Evolutionary conservation across 2,888 invertebrate species (phyloP).

Genomic region (Lucinisca nassula): DNA sequence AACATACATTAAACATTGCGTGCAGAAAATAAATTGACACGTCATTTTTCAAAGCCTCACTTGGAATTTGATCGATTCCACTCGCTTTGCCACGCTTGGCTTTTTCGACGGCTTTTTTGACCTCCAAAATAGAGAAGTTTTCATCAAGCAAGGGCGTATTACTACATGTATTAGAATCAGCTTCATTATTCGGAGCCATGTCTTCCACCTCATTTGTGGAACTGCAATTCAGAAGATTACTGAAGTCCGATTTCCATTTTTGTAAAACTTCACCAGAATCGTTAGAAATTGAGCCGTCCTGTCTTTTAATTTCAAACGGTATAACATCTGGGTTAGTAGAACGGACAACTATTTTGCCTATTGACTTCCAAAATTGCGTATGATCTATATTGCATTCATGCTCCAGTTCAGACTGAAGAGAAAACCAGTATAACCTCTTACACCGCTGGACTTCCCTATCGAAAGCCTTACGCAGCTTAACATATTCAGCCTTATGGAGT

Average conservation of each 20-base stretch:
- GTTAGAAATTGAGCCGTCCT: background rate
- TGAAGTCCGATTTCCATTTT: background rate
- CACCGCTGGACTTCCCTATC: conserved; percentile 32
- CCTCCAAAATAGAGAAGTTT: conserved; percentile 11
- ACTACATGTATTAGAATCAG: no score
- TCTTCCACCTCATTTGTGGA: no score
- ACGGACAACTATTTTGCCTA: conserved; percentile 12
- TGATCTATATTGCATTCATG: conserved; percentile 33
- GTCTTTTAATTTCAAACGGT: background rate
- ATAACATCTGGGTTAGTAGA: background rate
- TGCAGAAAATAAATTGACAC: background rate
- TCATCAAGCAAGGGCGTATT: background rate
- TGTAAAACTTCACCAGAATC: background rate
- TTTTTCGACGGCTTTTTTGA: background rate
- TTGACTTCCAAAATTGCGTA: conserved; percentile 40
- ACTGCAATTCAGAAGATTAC: background rate
- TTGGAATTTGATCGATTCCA: conserved; percentile 5
- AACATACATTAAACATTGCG: background rate
- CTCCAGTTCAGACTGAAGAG: conserved; percentile 6
- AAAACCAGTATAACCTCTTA: conserved; percentile 25
- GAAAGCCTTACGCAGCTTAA: conserved; percentile 19
- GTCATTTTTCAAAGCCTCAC: conserved; percentile 21
- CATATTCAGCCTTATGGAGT: conserved; percentile 1
- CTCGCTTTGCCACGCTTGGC: conserved; percentile 15
- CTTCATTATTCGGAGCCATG: background rate